These are phyloP conservation scores for Novumbra hubbsi DNA, from an alignment of 2,797 vertebrate species.

Conservation along the genomic window DNA sequence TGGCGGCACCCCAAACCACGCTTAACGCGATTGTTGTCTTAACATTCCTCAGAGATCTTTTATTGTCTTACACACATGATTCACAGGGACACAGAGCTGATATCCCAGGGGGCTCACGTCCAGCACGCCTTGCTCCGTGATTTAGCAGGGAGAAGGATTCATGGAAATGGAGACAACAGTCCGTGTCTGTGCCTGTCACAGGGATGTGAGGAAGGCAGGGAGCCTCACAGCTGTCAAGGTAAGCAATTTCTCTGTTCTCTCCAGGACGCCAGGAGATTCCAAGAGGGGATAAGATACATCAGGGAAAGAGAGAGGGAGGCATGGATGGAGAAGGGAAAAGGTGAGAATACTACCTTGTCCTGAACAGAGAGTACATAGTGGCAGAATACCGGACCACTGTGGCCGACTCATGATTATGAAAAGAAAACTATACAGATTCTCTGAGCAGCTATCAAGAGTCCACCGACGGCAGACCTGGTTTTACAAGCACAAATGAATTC, in stretches of 20 bases:
- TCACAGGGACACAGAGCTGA: constrained; percentile 55
- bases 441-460: no score
- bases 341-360: neutral
- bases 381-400: no score
- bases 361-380: no score
- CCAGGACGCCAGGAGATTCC: constrained; percentile 9
- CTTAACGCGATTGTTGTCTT: constrained; percentile 70
- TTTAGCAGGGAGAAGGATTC: constrained; percentile 53
- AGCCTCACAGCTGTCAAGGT: constrained; percentile 37
- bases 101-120: constrained; percentile 57
- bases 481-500: no score
- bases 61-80: constrained; percentile 67
- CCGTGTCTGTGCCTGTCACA: constrained; percentile 26
- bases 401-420: no score
- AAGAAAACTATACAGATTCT: no score
- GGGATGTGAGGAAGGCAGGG: constrained; percentile 16
- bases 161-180: constrained; percentile 58
- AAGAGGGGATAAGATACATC: constrained; percentile 10
- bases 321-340: constrained; percentile 5
- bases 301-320: neutral
- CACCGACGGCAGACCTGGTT: no score
- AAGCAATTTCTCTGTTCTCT: constrained; percentile 38
- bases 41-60: constrained; percentile 54
- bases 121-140: constrained; percentile 42
- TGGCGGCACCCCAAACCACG: constrained; percentile 57